Percentiles rank a stretch among this genome's conserved stretches.
Conservation (phyloP, 2,888 invertebrate genomes). For the Callyntrura guangdongensis region DNA sequence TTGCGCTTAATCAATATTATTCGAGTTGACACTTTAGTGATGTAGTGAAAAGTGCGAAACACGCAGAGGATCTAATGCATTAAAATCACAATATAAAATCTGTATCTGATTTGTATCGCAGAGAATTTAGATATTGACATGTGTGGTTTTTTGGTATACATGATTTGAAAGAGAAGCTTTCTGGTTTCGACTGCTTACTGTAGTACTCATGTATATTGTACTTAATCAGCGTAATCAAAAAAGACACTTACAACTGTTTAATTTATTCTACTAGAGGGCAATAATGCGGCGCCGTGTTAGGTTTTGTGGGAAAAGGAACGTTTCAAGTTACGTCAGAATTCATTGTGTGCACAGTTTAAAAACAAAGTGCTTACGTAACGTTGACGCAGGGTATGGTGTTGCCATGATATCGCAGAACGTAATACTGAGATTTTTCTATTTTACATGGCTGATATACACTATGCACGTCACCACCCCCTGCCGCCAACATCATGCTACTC, state of each 20-base stretch:
- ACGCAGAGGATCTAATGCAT: too few relatives aligned
- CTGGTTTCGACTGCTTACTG: too few relatives aligned
- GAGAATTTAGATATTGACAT: too few relatives aligned
- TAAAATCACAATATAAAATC: too few relatives aligned
- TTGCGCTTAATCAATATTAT: too few relatives aligned
- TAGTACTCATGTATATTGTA: neutral
- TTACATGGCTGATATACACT: neutral
- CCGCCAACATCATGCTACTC: neutral
- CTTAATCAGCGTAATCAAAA: neutral
- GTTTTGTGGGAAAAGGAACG: neutral
- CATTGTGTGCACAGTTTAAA: neutral
- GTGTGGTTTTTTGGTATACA: too few relatives aligned
- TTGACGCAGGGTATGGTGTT: too few relatives aligned
- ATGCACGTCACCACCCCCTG: neutral
- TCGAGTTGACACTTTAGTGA: too few relatives aligned
- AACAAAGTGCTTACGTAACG: too few relatives aligned
- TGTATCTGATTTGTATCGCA: too few relatives aligned
- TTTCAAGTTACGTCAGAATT: neutral
- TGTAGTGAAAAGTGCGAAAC: too few relatives aligned
- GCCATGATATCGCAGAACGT: neutral
- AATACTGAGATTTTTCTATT: neutral
- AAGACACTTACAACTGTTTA: neutral
- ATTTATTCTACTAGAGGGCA: neutral
- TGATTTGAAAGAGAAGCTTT: too few relatives aligned
- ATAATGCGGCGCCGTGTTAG: neutral